These are phyloP conservation scores for Nothoprocta perdicaria DNA, from an alignment of 2,113 vertebrate species.

Conservation along the genomic window DNA sequence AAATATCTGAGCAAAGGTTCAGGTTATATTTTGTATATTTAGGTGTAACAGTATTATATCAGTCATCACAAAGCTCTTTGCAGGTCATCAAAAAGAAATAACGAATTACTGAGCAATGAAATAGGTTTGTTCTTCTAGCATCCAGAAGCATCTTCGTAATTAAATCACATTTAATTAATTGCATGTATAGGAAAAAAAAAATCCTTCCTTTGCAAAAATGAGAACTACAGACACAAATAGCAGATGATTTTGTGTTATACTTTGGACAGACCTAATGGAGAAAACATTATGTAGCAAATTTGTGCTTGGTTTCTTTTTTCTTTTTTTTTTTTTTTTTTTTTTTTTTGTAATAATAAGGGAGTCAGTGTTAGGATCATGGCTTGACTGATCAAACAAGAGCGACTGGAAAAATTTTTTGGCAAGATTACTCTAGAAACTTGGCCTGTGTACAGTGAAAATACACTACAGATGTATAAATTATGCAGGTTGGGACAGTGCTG, in stretches of 20 bases:
- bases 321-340: background rate
- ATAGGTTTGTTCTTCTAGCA: background rate
- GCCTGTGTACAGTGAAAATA: constrained; percentile 72
- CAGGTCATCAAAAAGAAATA: background rate
- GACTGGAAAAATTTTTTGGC: constrained; percentile 70
- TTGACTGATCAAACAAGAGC: constrained; percentile 39
- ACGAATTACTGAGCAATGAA: background rate
- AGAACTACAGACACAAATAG: background rate
- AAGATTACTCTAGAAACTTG: constrained; percentile 64
- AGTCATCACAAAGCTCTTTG: background rate
- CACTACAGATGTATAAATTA: constrained; percentile 70
- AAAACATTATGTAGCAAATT: constrained; percentile 42
- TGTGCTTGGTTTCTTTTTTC: background rate
- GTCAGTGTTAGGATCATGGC: constrained; percentile 13
- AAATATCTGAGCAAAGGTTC: background rate
- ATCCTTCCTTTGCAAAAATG: background rate
- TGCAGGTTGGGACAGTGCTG: constrained; percentile 48
- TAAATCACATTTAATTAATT: background rate
- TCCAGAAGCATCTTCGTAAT: background rate
- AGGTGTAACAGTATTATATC: background rate
- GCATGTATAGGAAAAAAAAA: background rate
- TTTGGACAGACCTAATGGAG: background rate
- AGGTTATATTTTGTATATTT: background rate
- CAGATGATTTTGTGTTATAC: background rate
- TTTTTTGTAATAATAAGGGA: constrained; percentile 25